Evolutionary conservation across 2,113 vertebrate genomes (phyloP), one percentile per base, ranked within the genome.

Genomic region (Acinonyx jubatus): DNA sequence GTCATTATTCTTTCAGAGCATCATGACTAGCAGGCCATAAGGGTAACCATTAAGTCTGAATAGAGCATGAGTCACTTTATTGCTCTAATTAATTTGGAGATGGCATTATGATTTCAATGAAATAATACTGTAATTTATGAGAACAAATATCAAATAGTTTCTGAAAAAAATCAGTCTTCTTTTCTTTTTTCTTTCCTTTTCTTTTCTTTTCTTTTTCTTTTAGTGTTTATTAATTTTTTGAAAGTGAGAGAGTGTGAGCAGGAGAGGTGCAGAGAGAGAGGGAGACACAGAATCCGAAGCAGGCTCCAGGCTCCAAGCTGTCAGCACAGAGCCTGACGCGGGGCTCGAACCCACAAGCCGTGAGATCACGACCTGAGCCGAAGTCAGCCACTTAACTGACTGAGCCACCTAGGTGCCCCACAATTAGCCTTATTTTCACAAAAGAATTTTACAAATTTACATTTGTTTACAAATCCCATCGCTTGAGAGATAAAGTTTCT

Each of bases 81-180:
- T 79, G 45, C 38, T 92, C 1, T 94, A 50, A 90, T 84, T 86
- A 85, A 79, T 83, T 31, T 48, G 21, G 5, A 97, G 91, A 94
- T 71, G 5, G 3, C 5, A 61, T 89, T 91, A 81, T 33, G 8
- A 41, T 95, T 55, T 94, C 13, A 89, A 31, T 63, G 11, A 87
- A 79, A 76, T 71, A 50, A 71, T 31, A 74, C 1, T 23, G 2
- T 19, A 81, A 50, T 92, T 86, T 66, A 65, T 52, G 55, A 78
- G 12, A 90, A 36, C 11, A 18, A 2, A 57, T 18, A 19, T 52
- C 84, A 91, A 74, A 69, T 16, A 50, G 4, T 33, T 14, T 90
- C 11, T 89, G 9, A 74, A n/a, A 61, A 57, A 45, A 45, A 9
- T 45, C 7, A 45, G 45, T 45, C 8, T 45, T 45, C 45, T 9